Conservation (phyloP, 2,113 vertebrate genomes). For the Heterotilapia buettikoferi region DNA sequence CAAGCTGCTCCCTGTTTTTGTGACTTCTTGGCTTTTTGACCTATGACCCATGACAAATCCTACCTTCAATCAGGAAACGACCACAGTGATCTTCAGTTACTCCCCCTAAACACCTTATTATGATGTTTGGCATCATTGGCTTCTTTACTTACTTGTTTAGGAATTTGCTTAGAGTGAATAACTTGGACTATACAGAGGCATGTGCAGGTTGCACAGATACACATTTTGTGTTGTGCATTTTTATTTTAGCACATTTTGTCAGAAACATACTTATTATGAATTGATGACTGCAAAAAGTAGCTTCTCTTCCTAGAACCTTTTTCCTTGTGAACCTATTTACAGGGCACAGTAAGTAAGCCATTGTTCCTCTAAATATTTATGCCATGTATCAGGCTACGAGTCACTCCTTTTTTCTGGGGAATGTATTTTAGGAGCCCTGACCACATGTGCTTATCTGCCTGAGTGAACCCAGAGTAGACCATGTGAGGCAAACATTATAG, state of each 20-base stretch:
- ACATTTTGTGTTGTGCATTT: not conserved
- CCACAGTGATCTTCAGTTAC: not conserved
- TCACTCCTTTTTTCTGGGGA: conserved; percentile 61
- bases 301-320: conserved; percentile 31
- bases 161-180: not conserved
- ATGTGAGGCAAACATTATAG: conserved; percentile 60
- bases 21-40: conserved; percentile 30
- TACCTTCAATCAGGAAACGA: not conserved
- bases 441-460: conserved; percentile 63
- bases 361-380: conserved; percentile 60
- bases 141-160: not conserved
- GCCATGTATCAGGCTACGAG: conserved; percentile 32
- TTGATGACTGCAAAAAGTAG: not conserved
- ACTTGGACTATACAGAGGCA: not conserved
- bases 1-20: conserved; percentile 7
- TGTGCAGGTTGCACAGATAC: not conserved
- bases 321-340: conserved; percentile 34
- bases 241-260: not conserved
- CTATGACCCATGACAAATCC: conserved; percentile 14
- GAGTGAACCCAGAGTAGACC: conserved; percentile 54
- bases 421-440: conserved; percentile 70
- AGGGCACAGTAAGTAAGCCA: conserved; percentile 37
- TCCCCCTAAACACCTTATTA: not conserved
- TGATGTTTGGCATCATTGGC: not conserved
- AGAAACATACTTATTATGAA: not conserved